Evolutionary conservation across 2,888 invertebrate species (phyloP), one percentile per base, ranked within the genome.

Genomic region (Coenonympha arcania): DNA sequence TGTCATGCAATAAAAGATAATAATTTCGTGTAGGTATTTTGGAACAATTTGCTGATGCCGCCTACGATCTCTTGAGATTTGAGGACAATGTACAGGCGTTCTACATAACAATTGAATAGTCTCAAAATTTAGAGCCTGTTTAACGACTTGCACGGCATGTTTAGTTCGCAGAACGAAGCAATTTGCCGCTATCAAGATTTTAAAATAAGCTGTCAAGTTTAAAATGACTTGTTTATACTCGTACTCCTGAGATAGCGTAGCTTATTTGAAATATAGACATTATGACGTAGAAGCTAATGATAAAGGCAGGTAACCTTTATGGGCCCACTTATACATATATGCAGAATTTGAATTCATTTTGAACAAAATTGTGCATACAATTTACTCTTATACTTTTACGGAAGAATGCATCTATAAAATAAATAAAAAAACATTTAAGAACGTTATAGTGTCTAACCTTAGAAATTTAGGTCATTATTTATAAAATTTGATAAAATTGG

Each of bases 1-100:
- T 75, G 76, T 73, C 78, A 73, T 70, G 76, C 68, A 59, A 72
- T 78, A 79, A 76, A 76, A 79, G 72, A 79, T 79, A 74, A 81
- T 75, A 66, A 75, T 75, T 77, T 76, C 71, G 75, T 80, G 72
- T 76, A 53, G 58, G 53, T 54, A 71, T 82, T 82, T 79, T 76
- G 73, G 78, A 76, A 75, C 73, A 76, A 79, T 79, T 78, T 75
- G 65, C 66, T 66, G 64, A 60, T 65, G 66, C 74, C 73, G 74
- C 76, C 76, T 70, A 78, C 76, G 66, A 61, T 56, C 57, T 58
- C 45, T 50, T 44, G 20, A 54, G 28, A 42, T 47, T 58, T 54
- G 54, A 60, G 50, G 55, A 59, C 56, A 56, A 48, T 49, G 49
- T 47, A 49, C 47, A 48, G 46, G 19, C 37, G 48, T 53, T 55